Evolutionary conservation across 92 coral and sea anemone genomes (phyloP).

Genomic region (Parazoanthus swiftii): DNA sequence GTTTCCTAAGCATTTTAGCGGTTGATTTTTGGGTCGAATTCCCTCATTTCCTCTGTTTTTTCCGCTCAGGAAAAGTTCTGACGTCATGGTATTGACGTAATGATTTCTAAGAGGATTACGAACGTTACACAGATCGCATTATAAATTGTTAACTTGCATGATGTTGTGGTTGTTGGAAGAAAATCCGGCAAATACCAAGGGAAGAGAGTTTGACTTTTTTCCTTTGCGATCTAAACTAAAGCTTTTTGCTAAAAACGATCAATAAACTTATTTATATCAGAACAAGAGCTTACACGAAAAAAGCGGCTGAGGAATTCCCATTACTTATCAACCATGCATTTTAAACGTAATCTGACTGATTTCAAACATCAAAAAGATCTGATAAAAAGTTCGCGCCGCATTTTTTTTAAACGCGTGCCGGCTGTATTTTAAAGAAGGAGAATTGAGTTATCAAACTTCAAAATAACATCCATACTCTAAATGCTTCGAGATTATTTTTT

Average conservation of each 20-base stretch:
- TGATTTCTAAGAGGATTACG: constrained; percentile 16
- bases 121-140: neutral
- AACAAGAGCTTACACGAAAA: neutral
- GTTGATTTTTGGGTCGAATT: constrained; percentile 27
- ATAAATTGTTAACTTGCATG: constrained; percentile 16
- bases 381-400: too few relatives aligned
- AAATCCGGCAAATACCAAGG: neutral
- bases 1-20: constrained; percentile 14
- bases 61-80: constrained; percentile 25
- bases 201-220: neutral
- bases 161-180: neutral
- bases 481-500: neutral
- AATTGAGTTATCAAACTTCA: neutral
- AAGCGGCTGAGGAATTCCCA: neutral
- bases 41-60: constrained; percentile 18
- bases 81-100: constrained; percentile 39
- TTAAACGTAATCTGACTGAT: neutral
- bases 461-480: neutral
- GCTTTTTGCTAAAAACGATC: too few relatives aligned
- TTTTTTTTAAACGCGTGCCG: neutral
- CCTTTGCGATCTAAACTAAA: neutral
- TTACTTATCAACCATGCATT: neutral
- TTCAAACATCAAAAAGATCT: neutral
- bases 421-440: neutral
- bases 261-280: neutral